These are phyloP conservation scores for Vanessa cardui DNA, from an alignment of 2,888 invertebrate species.

Conservation along the genomic window DNA sequence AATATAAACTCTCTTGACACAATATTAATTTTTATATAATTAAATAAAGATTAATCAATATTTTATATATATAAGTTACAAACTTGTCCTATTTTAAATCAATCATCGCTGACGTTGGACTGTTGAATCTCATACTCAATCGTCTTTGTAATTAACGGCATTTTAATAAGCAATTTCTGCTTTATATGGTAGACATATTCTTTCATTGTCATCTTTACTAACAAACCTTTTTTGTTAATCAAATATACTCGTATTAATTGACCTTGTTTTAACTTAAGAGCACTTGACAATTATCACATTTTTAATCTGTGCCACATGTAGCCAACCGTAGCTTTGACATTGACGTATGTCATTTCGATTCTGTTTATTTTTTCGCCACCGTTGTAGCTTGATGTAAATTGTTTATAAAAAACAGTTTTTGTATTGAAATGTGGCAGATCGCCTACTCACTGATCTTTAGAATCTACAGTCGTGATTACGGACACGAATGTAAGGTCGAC, in stretches of 20 bases:
- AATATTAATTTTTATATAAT: too few species aligned
- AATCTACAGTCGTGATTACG: constrained; percentile 62
- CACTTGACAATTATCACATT: constrained; percentile 18
- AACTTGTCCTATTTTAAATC: too few species aligned
- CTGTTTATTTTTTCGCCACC: constrained; percentile 27
- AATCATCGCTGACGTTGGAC: too few species aligned
- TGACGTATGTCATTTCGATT: constrained; percentile 40
- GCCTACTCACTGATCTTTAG: constrained; percentile 73
- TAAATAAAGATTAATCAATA: too few species aligned
- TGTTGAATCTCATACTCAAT: too few species aligned
- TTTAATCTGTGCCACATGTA: constrained; percentile 32
- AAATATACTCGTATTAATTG: constrained; percentile 5
- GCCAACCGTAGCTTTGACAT: constrained; percentile 24
- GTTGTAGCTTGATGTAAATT: constrained; percentile 15
- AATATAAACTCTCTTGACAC: too few species aligned
- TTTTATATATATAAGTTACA: too few species aligned
- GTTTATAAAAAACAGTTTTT: constrained; percentile 19
- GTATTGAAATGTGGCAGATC: constrained; percentile 75
- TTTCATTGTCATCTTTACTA: too few species aligned
- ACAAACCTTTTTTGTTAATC: constrained; percentile 15
- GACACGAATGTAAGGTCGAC: constrained; percentile 74
- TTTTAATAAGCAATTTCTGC: too few species aligned
- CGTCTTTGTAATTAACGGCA: too few species aligned
- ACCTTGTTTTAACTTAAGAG: constrained; percentile 17
- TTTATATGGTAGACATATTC: too few species aligned